Evolutionary conservation across 37 sponge, comb jelly and placozoan species (phyloP).

Genomic region (Hexactinellida sp.): DNA sequence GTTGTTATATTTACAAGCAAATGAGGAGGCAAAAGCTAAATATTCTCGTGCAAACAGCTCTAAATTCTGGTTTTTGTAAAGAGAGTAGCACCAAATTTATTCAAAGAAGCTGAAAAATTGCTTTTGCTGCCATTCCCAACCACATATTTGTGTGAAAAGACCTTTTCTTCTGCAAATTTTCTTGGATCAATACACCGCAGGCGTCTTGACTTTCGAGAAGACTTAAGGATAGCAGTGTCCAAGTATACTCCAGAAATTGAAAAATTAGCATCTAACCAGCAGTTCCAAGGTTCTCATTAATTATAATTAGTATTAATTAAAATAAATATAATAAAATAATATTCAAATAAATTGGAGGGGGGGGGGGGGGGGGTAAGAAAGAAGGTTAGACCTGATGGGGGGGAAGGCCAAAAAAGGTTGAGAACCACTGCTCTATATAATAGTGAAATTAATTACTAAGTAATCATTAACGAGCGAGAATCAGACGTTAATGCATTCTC

Average conservation of each 20-base stretch:
- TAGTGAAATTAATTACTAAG: no score
- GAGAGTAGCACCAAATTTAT: not conserved
- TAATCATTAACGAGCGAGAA: no score
- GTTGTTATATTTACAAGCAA: slow-evolving; percentile 1
- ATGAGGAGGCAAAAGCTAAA: slow-evolving; percentile 17
- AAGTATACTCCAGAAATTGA: not conserved
- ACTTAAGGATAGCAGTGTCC: not conserved
- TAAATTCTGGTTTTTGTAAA: slow-evolving; percentile 9
- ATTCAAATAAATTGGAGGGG: not conserved
- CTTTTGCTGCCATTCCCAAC: not conserved
- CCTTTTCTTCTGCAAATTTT: slow-evolving; percentile 15
- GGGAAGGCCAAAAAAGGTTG: not conserved
- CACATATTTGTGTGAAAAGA: not conserved
- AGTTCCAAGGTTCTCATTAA: not conserved
- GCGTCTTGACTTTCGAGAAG: not conserved
- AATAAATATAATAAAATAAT: not conserved
- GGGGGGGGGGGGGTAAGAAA: not conserved
- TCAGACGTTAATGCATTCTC: no score
- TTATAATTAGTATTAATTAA: not conserved
- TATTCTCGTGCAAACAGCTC: not conserved
- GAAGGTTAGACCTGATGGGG: not conserved
- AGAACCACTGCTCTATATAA: not conserved
- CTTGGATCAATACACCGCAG: slow-evolving; percentile 4
- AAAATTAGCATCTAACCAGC: not conserved
- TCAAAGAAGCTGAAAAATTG: slow-evolving; percentile 7